Evolutionary conservation across 2,113 vertebrate genomes (phyloP).

Genomic region (Sciurus niger): DNA sequence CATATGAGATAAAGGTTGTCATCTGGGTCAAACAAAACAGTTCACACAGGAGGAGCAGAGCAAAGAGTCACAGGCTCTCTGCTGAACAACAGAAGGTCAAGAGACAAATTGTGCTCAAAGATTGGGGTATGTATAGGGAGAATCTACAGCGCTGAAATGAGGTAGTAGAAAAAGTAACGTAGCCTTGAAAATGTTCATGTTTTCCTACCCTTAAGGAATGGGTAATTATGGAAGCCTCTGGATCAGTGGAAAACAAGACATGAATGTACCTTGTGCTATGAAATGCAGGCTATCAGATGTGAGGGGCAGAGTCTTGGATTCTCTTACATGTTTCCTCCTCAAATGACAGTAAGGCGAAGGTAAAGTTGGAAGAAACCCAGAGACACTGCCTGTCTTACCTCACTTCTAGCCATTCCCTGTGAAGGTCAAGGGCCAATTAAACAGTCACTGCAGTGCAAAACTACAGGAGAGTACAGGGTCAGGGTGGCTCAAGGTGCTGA

Average conservation of each 20-base stretch:
- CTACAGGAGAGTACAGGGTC: neutral
- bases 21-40: neutral
- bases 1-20: neutral
- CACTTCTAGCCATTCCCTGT: neutral
- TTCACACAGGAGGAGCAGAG: neutral
- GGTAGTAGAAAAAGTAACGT: neutral
- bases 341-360: neutral
- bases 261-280: rapidly evolving
- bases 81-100: neutral
- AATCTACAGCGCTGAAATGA: neutral
- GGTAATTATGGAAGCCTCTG: neutral
- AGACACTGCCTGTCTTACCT: rapidly evolving
- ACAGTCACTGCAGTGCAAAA: neutral
- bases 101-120: neutral
- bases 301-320: neutral
- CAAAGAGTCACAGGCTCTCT: too few relatives aligned
- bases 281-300: neutral
- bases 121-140: neutral
- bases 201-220: neutral
- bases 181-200: neutral
- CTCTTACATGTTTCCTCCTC: neutral
- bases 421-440: neutral
- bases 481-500: neutral
- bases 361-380: neutral
- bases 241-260: neutral